Evolutionary conservation across 2,113 vertebrate species (phyloP).

Genomic region (Emydocephalus ijimae): DNA sequence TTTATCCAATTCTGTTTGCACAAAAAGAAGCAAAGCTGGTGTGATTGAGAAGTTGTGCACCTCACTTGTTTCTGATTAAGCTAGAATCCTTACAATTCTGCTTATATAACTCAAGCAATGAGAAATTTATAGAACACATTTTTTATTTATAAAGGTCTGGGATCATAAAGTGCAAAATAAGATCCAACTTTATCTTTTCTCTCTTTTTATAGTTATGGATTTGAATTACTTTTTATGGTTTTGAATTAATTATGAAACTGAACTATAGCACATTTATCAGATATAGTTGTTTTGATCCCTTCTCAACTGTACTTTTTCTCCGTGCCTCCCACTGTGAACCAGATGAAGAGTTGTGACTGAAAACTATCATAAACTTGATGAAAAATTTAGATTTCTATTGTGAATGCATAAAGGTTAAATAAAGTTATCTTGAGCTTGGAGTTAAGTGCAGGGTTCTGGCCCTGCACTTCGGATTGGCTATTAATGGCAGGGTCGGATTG

Average conservation of each 20-base stretch:
- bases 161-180: not conserved
- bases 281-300: not conserved
- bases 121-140: not conserved
- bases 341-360: not conserved
- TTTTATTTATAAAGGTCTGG: not conserved
- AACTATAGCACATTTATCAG: not conserved
- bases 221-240: not conserved
- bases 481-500: too few relatives aligned
- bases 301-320: not conserved
- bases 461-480: too few relatives aligned
- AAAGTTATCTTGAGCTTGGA: too few relatives aligned
- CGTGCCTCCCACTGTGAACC: not conserved
- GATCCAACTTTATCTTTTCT: not conserved
- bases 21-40: not conserved
- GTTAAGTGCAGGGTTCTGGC: too few relatives aligned
- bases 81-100: not conserved
- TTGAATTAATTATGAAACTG: not conserved
- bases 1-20: not conserved
- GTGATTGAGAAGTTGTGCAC: not conserved
- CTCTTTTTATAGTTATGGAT: not conserved
- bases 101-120: not conserved
- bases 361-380: not conserved
- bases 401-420: too few relatives aligned
- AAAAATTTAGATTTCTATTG: not conserved
- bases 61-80: not conserved